Base-by-base conservation (phyloP, 2,113 vertebrate genomes). In the Todiramphus chloris region DNA sequence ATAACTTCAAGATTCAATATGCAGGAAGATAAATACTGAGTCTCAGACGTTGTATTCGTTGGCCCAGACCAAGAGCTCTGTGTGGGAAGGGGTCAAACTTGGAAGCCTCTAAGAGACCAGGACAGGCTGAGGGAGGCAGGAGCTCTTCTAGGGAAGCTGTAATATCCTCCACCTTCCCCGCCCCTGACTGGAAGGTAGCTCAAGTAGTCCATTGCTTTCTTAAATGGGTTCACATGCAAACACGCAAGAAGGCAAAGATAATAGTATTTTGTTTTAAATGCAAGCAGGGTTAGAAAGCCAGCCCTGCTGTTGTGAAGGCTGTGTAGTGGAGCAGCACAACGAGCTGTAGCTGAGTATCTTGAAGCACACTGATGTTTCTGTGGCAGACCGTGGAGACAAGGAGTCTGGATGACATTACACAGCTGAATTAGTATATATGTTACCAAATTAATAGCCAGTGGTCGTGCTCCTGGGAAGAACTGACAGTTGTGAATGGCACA, bases 291-390 rank as follows among this genome's bases (percentile, higher is more conserved):
- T 63, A 27, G 68, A n/a, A 16, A 20, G 7, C n/a, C 30, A 51
- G 9, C 37, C 75, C 28, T 50, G 64, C 59, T 63, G 79, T 9
- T 27, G 43, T 5, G 13, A 51, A 39, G n/a, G 53, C 66, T 33
- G 66, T 3, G 17, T n/a, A 10, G 18, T 1, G 13, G 77, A 81
- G 55, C 51, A 14, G 10, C 0, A 0, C 10, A 0, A 3, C 33
- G 44, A 53, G 75, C 63, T 62, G 75, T 27, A 37, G 58, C 79
- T 68, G 82, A 27, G 2, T 37, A 17, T 13, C 19, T 35, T 35
- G 44, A 4, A 3, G 25, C 0, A 4, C 37, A 18, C 33, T 9
- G 7, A 16, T 18, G 24, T 28, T 69, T 55, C 68, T 16, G 31
- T 4, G 16, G 24, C 83, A 37, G 60, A 30, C 64, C 64, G 55